Base-by-base conservation (phyloP, 2,797 vertebrate species). In the Myotis findleyi region DNA sequence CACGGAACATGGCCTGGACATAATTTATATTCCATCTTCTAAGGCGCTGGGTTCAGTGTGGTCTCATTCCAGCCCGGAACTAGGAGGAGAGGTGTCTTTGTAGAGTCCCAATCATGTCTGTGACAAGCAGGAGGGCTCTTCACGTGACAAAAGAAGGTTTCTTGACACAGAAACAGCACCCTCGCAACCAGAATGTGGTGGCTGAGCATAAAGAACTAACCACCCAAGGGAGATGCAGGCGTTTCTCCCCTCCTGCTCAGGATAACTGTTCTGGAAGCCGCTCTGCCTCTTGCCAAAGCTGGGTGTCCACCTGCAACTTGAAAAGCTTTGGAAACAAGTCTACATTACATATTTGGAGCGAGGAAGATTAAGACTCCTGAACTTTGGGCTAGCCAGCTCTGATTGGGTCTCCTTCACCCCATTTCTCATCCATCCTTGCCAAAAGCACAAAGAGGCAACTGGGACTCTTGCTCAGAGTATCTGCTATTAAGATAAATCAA, bases 261-360 rank as follows among this genome's bases (percentile, higher is more conserved):
- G 66, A 64, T 87, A 71, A 86, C 41, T 36, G 87, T 97, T 95
- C 95, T 4, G 88, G 89, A 96, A 69, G 86, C 95, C 1, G 7
- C 91, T 97, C 96, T 94, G 90, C 93, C 90, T 98, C 96, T 97
- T 91, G 97, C 89, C 96, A 96, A 97, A 96, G 91, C n/a, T 88
- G 82, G 96, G 81, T 83, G 92, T 98, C 97, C 97, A 98, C 98
- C 98, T 98, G 98, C 95, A 96, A 86, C 84, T 95, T 94, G 96
- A 95, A 97, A 97, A 97, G 96, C 57, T 72, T 83, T 97, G 96
- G 88, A 98, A 98, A 92, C 75, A 94, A 97, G 96, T 97, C 96
- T 82, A 93, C 97, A 95, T 27, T 95, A 97, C 95, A 95, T 97
- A 88, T 97, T 98, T 98, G 96, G 92, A 97, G 76, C 88, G 91